Conservation (phyloP, 2,113 vertebrate genomes). For the Aegithalos caudatus region DNA sequence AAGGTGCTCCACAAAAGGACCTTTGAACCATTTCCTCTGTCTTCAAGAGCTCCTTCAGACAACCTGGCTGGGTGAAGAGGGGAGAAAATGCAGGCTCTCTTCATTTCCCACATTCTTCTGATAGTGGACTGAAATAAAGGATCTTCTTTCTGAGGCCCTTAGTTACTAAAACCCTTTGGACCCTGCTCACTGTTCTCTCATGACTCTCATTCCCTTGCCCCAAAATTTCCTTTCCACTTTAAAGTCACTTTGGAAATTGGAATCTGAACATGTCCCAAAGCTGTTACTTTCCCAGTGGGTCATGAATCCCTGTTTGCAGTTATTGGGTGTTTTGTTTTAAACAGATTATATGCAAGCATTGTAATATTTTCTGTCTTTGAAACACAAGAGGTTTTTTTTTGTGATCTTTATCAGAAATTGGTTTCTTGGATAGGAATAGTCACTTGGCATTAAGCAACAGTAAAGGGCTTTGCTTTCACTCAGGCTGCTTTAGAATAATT, state of each 20-base stretch:
- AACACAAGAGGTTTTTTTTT: background rate
- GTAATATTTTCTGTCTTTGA: constrained; percentile 45
- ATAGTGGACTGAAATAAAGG: background rate
- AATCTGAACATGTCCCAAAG: background rate
- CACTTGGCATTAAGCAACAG: constrained; percentile 44
- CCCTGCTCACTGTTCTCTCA: background rate
- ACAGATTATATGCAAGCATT: background rate
- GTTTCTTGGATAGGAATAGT: constrained; percentile 67
- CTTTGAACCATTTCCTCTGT: constrained; percentile 8
- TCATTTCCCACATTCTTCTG: constrained; percentile 26
- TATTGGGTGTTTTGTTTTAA: constrained; percentile 14
- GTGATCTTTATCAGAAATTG: constrained; percentile 57
- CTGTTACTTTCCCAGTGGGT: background rate
- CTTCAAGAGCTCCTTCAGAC: constrained; percentile 48
- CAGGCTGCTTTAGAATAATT: constrained; percentile 32
- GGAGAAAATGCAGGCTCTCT: background rate
- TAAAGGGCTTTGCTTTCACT: constrained; percentile 30
- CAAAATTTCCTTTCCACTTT: background rate
- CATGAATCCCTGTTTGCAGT: background rate
- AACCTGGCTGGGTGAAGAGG: constrained; percentile 15
- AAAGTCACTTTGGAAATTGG: background rate
- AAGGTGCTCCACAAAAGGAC: background rate
- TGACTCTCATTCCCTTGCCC: background rate
- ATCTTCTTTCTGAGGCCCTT: background rate
- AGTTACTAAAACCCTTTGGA: background rate